Percentiles rank a stretch among this genome's conserved stretches.
Conservation (phyloP, 2,888 invertebrate genomes). For the Aspidiotus rigidus region DNA sequence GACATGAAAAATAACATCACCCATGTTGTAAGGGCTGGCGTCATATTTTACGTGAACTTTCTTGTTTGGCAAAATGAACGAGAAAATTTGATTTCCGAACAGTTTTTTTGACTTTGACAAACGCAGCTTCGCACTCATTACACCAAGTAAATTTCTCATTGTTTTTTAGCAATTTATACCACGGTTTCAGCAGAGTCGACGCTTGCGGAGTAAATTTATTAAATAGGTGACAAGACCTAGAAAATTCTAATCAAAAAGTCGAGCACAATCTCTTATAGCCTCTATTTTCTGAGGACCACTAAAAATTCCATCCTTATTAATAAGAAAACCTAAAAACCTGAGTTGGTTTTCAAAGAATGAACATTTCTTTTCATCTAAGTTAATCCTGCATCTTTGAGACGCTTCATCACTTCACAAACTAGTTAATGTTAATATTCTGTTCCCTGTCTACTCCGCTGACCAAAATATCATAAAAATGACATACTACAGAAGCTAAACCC, state of each 20-base stretch:
- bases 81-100: constrained; percentile 36
- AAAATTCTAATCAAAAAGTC: constrained; percentile 10
- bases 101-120: constrained; percentile 29
- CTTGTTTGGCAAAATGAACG: constrained; percentile 35
- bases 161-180: constrained; percentile 17
- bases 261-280: constrained; percentile 30
- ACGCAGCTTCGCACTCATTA: neutral
- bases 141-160: constrained; percentile 8
- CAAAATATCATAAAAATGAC: constrained; percentile 41
- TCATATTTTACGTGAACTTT: constrained; percentile 42
- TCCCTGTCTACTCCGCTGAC: constrained; percentile 35
- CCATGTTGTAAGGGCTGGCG: constrained; percentile 42
- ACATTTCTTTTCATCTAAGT: constrained; percentile 19
- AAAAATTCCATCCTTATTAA: constrained; percentile 35
- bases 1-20: constrained; percentile 39
- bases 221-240: constrained; percentile 13
- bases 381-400: constrained; percentile 12
- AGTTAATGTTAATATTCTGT: constrained; percentile 5
- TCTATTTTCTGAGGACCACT: constrained; percentile 30
- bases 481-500: constrained; percentile 38
- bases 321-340: constrained; percentile 37
- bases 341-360: constrained; percentile 36
- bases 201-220: constrained; percentile 17
- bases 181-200: constrained; percentile 9
- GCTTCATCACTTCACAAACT: constrained; percentile 14